A percentile compares a stretch with the other conserved stretches of the same genome.
phyloP scores from a whole-genome alignment of 23 tunicate species.

The Diplosoma virens region DNA sequence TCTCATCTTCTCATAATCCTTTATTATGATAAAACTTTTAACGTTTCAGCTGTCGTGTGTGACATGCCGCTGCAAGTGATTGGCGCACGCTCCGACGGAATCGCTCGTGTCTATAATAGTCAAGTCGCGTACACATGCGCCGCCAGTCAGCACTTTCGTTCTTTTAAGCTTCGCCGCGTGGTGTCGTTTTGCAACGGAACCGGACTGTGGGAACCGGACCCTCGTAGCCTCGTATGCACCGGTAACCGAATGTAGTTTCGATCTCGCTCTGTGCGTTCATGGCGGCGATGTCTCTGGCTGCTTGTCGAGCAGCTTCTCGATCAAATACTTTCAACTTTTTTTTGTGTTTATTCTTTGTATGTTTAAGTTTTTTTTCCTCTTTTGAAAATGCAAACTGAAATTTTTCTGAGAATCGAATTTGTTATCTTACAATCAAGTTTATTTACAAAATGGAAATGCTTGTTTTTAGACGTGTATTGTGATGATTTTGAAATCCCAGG shows the following conservation, averaged over 20 bases:
- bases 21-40: too few relatives aligned
- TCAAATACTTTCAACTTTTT: too few relatives aligned
- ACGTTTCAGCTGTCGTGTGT: slow-evolving; percentile 69
- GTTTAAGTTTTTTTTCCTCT: too few relatives aligned
- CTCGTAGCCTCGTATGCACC: slow-evolving; percentile 23
- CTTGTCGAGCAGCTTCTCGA: too few relatives aligned
- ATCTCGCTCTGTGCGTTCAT: too few relatives aligned
- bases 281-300: too few relatives aligned
- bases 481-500: slow-evolving; percentile 22
- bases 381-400: too few relatives aligned
- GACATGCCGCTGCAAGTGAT: slow-evolving; percentile 34
- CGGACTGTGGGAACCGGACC: slow-evolving; percentile 69
- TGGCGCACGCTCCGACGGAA: slow-evolving; percentile 72
- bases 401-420: too few relatives aligned
- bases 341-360: too few relatives aligned
- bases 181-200: slow-evolving; percentile 39
- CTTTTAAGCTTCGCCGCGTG: slow-evolving; percentile 12
- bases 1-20: too few relatives aligned
- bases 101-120: slow-evolving; percentile 19
- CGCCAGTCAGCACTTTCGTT: slow-evolving; percentile 51
- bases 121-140: slow-evolving; percentile 65
- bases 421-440: too few relatives aligned
- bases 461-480: slow-evolving; percentile 40
- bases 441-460: neutral
- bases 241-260: slow-evolving; percentile 33